These are phyloP conservation scores for Diglossa cyanea DNA, from an alignment of 2,797 vertebrate genomes.

Conservation along the genomic window DNA sequence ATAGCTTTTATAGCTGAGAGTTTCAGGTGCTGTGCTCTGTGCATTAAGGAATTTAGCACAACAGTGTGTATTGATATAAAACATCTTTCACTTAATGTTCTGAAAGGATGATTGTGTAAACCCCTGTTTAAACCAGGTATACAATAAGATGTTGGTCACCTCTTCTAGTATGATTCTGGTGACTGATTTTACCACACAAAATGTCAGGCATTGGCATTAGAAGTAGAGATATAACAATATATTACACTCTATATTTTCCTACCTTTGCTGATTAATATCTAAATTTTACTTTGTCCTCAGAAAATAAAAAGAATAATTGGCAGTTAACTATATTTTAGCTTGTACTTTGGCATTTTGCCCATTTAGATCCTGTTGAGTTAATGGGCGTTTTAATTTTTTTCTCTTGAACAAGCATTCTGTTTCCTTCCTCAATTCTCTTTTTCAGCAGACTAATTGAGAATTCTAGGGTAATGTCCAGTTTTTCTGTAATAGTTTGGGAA, in stretches of 20 bases:
- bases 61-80: background rate
- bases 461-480: constrained; percentile 63
- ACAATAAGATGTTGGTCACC: background rate
- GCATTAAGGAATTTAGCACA: background rate
- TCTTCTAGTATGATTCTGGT: background rate
- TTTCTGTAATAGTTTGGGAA: background rate
- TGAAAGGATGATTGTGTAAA: background rate
- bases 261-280: background rate
- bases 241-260: background rate
- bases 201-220: background rate
- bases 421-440: constrained; percentile 2
- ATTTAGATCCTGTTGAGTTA: background rate
- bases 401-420: background rate
- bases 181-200: background rate
- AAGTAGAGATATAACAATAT: background rate
- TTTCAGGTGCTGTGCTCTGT: background rate
- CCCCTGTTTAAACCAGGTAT: background rate
- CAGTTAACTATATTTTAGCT: background rate
- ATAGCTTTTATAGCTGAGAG: background rate
- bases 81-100: background rate
- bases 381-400: background rate
- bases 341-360: background rate
- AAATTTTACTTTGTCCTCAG: background rate
- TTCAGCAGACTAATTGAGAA: background rate
- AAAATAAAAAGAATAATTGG: background rate